Evolutionary conservation across 2,797 vertebrate species (phyloP).

Genomic region (Sebastes diploproa): DNA sequence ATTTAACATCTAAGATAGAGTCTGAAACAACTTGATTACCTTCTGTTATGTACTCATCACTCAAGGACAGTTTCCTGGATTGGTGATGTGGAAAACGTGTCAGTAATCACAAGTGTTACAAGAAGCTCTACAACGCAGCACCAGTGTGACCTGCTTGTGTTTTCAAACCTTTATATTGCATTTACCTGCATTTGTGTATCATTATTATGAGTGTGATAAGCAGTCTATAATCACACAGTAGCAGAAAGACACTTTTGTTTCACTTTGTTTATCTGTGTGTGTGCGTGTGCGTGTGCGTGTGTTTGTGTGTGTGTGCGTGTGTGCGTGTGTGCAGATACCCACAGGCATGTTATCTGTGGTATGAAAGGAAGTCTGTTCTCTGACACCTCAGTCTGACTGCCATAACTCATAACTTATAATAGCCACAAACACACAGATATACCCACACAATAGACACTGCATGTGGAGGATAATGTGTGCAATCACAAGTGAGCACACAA

Average conservation of each 20-base stretch:
- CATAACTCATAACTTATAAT: constrained; percentile 46
- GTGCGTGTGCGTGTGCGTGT: not conserved
- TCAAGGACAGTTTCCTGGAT: constrained; percentile 1
- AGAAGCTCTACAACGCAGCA: not conserved
- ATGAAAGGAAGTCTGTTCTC: constrained; percentile 64
- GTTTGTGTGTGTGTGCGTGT: not conserved
- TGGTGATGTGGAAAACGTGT: constrained; percentile 1
- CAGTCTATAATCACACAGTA: not conserved
- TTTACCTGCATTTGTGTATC: not conserved
- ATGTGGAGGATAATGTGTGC: not conserved
- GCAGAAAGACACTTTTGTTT: not conserved
- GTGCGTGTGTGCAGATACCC: not conserved
- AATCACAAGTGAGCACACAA: constrained; percentile 1
- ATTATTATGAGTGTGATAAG: not conserved
- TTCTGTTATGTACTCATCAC: not conserved
- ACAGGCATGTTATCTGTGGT: constrained; percentile 22
- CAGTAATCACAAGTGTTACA: not conserved
- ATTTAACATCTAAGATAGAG: not conserved
- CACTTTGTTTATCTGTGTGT: not conserved
- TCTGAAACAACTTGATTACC: constrained; percentile 3
- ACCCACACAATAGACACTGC: constrained; percentile 9
- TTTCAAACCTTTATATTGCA: not conserved
- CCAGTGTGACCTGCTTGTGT: not conserved
- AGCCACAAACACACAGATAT: constrained; percentile 8
- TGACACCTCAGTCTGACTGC: constrained; percentile 50